Base-by-base conservation (phyloP, 2,113 vertebrate species). In the Hippolais icterina region DNA sequence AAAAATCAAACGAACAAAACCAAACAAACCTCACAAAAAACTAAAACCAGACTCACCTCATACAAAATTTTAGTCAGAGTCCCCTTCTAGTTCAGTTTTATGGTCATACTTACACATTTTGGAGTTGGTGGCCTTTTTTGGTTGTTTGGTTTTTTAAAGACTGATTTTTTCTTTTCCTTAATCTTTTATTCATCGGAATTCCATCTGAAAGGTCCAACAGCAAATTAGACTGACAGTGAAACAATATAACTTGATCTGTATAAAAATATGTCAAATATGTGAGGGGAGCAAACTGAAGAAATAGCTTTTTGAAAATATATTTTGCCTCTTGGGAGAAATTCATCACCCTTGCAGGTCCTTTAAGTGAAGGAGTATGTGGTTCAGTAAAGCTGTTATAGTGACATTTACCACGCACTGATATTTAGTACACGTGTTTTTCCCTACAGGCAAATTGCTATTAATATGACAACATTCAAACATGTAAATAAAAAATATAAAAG, bases 11-110 rank as follows among this genome's bases (percentile, higher is more conserved):
- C n/a, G 25, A 57, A 9, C 2, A 25, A n/a, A 47, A 44, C 2
- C 15, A 60, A 46, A 18, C 2, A 53, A 52, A 35, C 44, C 1
- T 6, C 2, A 50, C 49, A 53, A 31, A 31, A 29, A 33, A 1
- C 18, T 23, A 44, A 64, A 64, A 29, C 18, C 13, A 28, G 8
- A 23, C 1, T 0, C 3, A n/a, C 2, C 0, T 5, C 7, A 79
- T 19, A 8, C 2, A 37, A 12, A 20, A 31, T 59, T 87, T 70
- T 39, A 71, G 3, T 41, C 27, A 39, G 9, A 46, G 1, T 33
- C 1, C 4, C 2, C 9, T 69, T 15, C 21, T 89, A 2, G 0
- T 5, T 54, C 8, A 14, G 7, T 50, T 91, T 81, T 56, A 23
- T 19, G 2, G 2, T 33, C 29, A 29, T 37, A n/a, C 0, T 18